Evolutionary conservation across 2,888 invertebrate species (phyloP).

Genomic region (Hirtodrosophila confusa): DNA sequence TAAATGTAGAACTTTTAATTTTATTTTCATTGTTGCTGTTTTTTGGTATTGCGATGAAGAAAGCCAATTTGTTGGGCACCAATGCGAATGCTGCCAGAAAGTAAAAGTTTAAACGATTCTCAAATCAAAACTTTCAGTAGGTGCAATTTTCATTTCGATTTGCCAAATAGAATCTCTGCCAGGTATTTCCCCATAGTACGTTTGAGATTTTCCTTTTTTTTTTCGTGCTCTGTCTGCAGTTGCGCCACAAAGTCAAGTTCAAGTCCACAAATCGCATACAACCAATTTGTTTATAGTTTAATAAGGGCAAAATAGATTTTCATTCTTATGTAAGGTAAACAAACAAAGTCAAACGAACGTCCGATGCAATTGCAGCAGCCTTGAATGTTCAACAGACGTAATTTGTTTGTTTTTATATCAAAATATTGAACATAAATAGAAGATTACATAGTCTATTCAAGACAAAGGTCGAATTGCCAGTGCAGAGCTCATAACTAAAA

Average conservation of each 20-base stretch:
- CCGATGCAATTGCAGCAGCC: constrained; percentile 53
- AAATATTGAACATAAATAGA: constrained; percentile 9
- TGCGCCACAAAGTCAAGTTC: constrained; percentile 66
- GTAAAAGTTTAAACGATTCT: constrained; percentile 62
- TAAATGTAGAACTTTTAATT: constrained; percentile 30
- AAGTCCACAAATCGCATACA: constrained; percentile 50
- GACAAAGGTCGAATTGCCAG: constrained; percentile 15
- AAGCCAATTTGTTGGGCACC: constrained; percentile 27
- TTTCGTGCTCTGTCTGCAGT: constrained; percentile 18
- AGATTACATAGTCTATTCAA: background rate
- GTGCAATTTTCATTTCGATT: constrained; percentile 50
- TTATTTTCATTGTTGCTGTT: constrained; percentile 1
- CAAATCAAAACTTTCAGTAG: constrained; percentile 34
- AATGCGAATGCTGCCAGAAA: constrained; percentile 66
- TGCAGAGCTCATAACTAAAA: constrained; percentile 30
- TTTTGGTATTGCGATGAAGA: constrained; percentile 3
- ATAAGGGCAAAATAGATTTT: constrained; percentile 53
- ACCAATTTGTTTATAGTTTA: constrained; percentile 26
- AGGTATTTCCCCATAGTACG: constrained; percentile 69
- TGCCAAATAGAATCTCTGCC: constrained; percentile 68
- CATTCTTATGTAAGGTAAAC: constrained; percentile 55
- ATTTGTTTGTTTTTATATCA: constrained; percentile 4
- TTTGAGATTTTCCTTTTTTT: constrained; percentile 21
- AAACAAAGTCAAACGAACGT: constrained; percentile 65
- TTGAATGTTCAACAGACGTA: constrained; percentile 34